Percentiles rank a stretch among this genome's conserved stretches.
Conservation (phyloP, 2,113 vertebrate genomes). For the Ondatra zibethicus region DNA sequence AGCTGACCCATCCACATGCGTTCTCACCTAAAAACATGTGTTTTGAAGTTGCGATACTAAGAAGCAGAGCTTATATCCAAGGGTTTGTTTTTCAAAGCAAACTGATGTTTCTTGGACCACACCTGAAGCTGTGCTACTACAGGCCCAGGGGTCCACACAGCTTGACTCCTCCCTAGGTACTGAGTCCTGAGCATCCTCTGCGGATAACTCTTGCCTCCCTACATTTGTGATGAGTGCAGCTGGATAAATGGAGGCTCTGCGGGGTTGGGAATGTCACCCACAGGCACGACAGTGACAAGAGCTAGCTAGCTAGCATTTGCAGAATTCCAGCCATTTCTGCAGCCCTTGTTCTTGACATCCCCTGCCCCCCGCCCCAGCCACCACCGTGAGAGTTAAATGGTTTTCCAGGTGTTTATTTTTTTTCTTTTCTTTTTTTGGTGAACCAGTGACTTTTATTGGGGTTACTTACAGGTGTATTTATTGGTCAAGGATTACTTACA, state of each 20-base stretch:
- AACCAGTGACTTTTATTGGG: too few relatives aligned
- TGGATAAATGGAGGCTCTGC: background rate
- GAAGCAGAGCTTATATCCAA: slow-evolving; percentile 35
- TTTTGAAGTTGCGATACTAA: background rate
- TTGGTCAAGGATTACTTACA: too few relatives aligned
- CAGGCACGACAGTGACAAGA: background rate
- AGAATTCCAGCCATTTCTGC: background rate
- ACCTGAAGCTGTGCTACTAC: background rate
- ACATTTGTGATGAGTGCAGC: background rate
- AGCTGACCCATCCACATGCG: background rate
- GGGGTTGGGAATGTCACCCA: background rate
- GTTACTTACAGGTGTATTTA: too few relatives aligned
- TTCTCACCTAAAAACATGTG: background rate
- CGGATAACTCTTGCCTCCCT: background rate
- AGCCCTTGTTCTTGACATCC: background rate
- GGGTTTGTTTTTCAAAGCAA: slow-evolving; percentile 36
- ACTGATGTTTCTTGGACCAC: background rate
- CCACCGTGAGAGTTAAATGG: background rate
- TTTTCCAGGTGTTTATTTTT: background rate
- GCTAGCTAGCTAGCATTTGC: background rate
- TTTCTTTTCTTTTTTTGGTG: too few relatives aligned
- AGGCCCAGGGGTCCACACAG: background rate
- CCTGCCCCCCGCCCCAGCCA: too few relatives aligned
- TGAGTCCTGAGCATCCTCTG: background rate
- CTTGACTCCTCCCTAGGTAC: background rate